Conservation (phyloP, 2,888 invertebrate species). For the Drosophila fungiperda region DNA sequence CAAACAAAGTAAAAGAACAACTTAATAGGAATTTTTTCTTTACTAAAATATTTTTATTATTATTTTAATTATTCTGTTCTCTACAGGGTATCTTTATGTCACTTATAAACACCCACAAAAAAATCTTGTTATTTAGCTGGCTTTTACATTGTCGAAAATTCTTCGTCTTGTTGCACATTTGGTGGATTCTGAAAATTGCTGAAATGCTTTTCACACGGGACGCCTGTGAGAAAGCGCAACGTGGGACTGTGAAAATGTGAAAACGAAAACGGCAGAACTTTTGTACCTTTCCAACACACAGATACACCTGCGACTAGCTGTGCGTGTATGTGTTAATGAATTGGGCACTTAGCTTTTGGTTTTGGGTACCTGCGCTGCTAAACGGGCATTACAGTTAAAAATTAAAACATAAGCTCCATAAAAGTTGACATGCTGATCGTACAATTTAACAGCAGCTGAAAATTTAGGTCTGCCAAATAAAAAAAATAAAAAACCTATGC, state of each 20-base stretch:
- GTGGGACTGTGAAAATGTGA: conserved; percentile 67
- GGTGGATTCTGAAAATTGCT: conserved; percentile 62
- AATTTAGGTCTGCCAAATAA: conserved; percentile 28
- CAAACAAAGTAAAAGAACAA: neutral
- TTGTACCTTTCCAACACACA: neutral
- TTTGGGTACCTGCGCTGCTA: conserved; percentile 42
- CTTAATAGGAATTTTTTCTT: neutral
- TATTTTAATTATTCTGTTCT: no score
- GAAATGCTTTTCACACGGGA: conserved; percentile 82
- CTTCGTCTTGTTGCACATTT: conserved; percentile 59
- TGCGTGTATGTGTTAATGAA: conserved; percentile 60
- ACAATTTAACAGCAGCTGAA: conserved; percentile 69
- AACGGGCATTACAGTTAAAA: conserved; percentile 61
- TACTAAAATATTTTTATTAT: no score
- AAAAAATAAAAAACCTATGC: conserved; percentile 36
- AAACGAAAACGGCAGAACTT: conserved; percentile 29
- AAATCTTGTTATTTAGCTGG: conserved; percentile 11
- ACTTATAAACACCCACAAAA: no score
- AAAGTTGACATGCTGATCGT: conserved; percentile 62
- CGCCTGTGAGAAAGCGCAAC: conserved; percentile 72
- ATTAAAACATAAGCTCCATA: conserved; percentile 50
- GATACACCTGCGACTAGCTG: conserved; percentile 26
- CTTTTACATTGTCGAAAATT: conserved; percentile 70
- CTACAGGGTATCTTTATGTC: conserved; percentile 11
- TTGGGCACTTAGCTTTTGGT: conserved; percentile 53